Evolutionary conservation across 2,113 vertebrate genomes (phyloP).

Genomic region (Scolopax mira): DNA sequence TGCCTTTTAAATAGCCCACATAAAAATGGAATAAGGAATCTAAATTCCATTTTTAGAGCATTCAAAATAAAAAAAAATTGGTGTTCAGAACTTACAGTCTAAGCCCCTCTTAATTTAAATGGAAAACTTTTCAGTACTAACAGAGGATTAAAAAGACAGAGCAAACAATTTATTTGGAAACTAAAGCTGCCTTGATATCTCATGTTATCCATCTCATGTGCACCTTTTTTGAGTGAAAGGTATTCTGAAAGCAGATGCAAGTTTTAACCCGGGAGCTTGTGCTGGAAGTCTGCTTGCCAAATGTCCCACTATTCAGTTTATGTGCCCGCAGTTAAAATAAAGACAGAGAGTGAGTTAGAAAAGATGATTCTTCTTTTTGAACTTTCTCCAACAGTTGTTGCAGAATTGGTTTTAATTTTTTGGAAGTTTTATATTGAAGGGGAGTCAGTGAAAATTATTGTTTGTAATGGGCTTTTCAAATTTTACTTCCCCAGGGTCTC

Average conservation of each 20-base stretch:
- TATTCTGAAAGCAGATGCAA: conserved; percentile 49
- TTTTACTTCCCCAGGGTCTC: not conserved
- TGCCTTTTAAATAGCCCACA: not conserved
- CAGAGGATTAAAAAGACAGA: not conserved
- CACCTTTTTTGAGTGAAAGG: not conserved
- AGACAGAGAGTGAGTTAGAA: not conserved
- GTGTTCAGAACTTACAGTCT: not conserved
- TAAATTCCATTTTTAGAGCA: not conserved
- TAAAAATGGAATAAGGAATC: not conserved
- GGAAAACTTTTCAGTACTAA: not conserved
- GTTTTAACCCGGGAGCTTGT: not conserved
- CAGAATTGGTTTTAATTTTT: conserved; percentile 20
- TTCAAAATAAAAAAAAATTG: conserved; percentile 18
- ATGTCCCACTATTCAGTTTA: conserved; percentile 11
- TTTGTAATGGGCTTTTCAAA: not conserved
- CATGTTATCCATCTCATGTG: not conserved
- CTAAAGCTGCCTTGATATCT: conserved; percentile 37
- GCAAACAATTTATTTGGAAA: conserved; percentile 38
- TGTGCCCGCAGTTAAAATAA: not conserved
- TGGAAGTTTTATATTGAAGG: not conserved
- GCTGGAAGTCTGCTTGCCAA: conserved; percentile 49
- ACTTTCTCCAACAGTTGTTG: not conserved
- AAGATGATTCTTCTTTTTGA: conserved; percentile 33
- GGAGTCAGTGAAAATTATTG: not conserved
- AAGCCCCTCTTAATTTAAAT: not conserved